Conservation (phyloP, 1,140 invertebrate species). For the Heliconius nattereri region DNA sequence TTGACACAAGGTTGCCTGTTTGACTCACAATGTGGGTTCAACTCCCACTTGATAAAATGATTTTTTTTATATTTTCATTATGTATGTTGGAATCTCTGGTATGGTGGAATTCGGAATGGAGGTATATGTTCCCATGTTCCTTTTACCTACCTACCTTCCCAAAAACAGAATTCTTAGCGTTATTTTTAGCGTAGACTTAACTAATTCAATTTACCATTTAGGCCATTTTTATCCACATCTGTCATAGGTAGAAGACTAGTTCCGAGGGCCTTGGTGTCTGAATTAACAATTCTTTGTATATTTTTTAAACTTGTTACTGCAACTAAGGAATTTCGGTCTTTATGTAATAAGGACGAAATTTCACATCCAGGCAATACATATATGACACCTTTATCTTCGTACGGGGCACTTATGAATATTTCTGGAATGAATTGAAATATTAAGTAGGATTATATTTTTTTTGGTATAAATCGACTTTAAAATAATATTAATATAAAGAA, state of each 20-base stretch:
- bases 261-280: constrained; percentile 45
- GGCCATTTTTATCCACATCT: constrained; percentile 49
- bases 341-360: constrained; percentile 21
- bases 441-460: neutral
- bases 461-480: neutral
- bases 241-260: constrained; percentile 50
- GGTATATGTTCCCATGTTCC: too few relatives aligned
- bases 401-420: constrained; percentile 62
- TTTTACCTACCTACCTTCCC: too few relatives aligned
- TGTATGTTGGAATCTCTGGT: too few relatives aligned
- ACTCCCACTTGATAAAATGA: too few relatives aligned
- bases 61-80: too few relatives aligned
- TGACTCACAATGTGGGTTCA: too few relatives aligned
- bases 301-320: constrained; percentile 40
- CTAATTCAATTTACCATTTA: constrained; percentile 45
- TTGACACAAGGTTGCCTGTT: too few relatives aligned
- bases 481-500: too few relatives aligned
- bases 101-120: too few relatives aligned
- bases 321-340: constrained; percentile 20
- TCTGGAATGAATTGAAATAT: constrained; percentile 46
- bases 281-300: constrained; percentile 48
- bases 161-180: too few relatives aligned
- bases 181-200: too few relatives aligned
- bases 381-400: constrained; percentile 51
- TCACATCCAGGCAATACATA: constrained; percentile 59